Evolutionary conservation across 1,140 invertebrate species (phyloP), one percentile per base, ranked within the genome.

Genomic region (Drosophila dunni): DNA sequence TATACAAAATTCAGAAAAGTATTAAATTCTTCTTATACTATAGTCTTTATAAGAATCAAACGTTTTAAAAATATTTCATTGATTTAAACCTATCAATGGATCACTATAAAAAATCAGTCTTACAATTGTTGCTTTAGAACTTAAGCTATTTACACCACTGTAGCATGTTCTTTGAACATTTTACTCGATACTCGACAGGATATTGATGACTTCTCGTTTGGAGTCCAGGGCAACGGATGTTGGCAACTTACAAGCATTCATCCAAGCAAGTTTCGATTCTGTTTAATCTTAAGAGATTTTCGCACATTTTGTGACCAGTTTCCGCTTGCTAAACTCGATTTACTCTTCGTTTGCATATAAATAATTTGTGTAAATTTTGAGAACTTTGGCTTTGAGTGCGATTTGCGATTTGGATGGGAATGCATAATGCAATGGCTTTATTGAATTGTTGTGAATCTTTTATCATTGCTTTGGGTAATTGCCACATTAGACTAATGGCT

Each of bases 201-300:
- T 86, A 88, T 88, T 79, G 82, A 88, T 88, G 83, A 82, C 75
- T 74, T 69, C 56, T 61, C 63, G 54, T 42, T 56, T 34, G 17
- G 34, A 33, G 33, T 42, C 5, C 9, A 17, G 42, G 24, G 15
- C 24, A 17, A 34, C 38, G n/a, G 7, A 3, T 56, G 46, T 42
- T 33, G 8, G 15, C 8, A 36, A 68, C 24, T 29, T 29, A 29
- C 24, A 4, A 56, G 64, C 40, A 61, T 74, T 54, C 65, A 66
- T 68, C 45, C 45, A 76, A 44, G 44, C 36, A 79, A 46, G 48
- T 73, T 78, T 57, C 36, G 51, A 76, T 63, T 13, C 79, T 79
- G 85, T 77, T 86, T 74, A 86, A 86, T 86, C 83, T 86, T 88
- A 54, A 65, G 83, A 86, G 83, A 86, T 88, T 86, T 86, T 88